A percentile compares a stretch with the other conserved stretches of the same genome.
Evolutionary conservation across 1,140 invertebrate genomes (phyloP).

Genomic region (Drosophila sechellia): DNA sequence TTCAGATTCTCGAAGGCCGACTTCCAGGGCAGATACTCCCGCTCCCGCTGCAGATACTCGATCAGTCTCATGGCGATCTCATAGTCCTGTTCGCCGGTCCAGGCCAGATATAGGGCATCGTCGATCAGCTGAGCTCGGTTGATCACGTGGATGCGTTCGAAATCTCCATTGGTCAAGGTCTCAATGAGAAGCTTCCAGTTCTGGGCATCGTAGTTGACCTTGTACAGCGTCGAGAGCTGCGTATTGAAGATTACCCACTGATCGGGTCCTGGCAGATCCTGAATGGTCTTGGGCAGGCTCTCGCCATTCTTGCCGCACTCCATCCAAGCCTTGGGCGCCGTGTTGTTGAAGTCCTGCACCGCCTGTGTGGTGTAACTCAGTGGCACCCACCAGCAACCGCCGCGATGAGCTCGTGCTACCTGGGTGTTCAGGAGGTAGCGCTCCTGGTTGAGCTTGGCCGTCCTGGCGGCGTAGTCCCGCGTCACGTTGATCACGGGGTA

Average conservation of each 20-base stretch:
- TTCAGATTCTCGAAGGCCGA: conserved; percentile 87
- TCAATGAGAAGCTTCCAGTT: conserved; percentile 89
- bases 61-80: conserved; percentile 87
- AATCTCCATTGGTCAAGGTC: conserved; percentile 86
- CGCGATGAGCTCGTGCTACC: conserved; percentile 34
- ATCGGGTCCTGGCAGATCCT: conserved; percentile 75
- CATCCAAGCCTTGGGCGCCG: conserved; percentile 87
- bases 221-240: conserved; percentile 88
- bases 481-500: conserved; percentile 91
- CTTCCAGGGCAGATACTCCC: conserved; percentile 89
- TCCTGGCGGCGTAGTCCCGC: conserved; percentile 86
- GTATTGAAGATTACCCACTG: conserved; percentile 89
- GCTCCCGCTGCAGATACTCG: conserved; percentile 88
- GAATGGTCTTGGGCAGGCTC: conserved; percentile 64
- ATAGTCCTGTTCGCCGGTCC: conserved; percentile 89
- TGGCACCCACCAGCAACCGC: conserved; percentile 86
- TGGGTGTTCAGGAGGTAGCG: conserved; percentile 84
- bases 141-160: conserved; percentile 87
- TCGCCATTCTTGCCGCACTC: conserved; percentile 77
- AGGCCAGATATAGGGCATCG: conserved; percentile 91
- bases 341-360: conserved; percentile 88
- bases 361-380: conserved; percentile 88
- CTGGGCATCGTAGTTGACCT: conserved; percentile 90
- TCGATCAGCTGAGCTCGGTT: conserved; percentile 93
- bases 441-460: conserved; percentile 86